Base-by-base conservation (phyloP, 2,888 invertebrate genomes). In the Zygothrica quintamaculata region DNA sequence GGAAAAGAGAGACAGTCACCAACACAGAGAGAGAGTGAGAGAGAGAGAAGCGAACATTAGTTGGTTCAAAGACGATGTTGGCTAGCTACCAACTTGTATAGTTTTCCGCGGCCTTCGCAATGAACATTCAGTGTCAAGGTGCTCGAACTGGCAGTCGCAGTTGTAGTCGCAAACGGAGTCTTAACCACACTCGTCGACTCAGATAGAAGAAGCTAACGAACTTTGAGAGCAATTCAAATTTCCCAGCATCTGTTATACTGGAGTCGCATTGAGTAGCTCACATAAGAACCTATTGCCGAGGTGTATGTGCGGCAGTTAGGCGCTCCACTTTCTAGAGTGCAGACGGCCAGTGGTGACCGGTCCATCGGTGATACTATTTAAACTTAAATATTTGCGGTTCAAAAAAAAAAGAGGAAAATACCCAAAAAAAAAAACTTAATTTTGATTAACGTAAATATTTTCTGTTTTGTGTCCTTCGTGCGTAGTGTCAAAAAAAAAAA, bases 121-220 rank as follows among this genome's bases (percentile, higher is more conserved):
- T 57, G 39, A 77, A 44, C 81, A 82, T 82, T 82, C 81, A 82
- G 86, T 82, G 86, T 82, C 81, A 82, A 82, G 81, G 81, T 82
- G 81, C 81, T 82, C 86, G 65, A 85, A 82, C 80, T 77, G 81
- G 86, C 86, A 85, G 86, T 84, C 77, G 86, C 68, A 74, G 74
- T 46, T 67, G 59, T 76, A 59, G 68, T 72, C 65, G 68, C 2
- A 22, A 5, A 3, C 13, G 86, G 84, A 85, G 86, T 84, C 77
- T 84, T 66, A 74, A 71, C 46, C 70, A 56, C 77, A 59, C 65
- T 72, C 65, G 68, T 37, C 37, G 52, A 71, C 60, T 64, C 60
- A 75, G 29, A 29, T 66, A 80, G 74, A 78, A 81, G 74, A 78
- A 81, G 76, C 85, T 74, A 76, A 82, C 80, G 79, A 81, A 84